A percentile compares a stretch with the other conserved stretches of the same genome.
These are phyloP conservation scores for Oligia strigilis DNA, from an alignment of 2,888 invertebrate species.

Conservation along the genomic window DNA sequence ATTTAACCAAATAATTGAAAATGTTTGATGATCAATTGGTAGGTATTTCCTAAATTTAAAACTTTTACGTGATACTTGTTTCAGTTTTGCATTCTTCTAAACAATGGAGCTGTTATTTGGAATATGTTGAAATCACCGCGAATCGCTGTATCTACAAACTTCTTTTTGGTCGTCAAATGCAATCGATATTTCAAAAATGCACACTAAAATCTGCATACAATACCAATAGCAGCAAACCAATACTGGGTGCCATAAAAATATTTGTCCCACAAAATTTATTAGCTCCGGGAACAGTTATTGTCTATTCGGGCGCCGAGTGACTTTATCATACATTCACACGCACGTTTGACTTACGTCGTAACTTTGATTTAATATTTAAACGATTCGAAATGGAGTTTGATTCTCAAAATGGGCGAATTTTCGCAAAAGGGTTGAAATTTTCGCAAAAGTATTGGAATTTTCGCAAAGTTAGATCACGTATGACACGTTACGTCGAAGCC, in stretches of 20 bases:
- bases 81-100: not conserved
- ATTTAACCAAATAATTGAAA: not conserved
- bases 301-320: constrained; percentile 41
- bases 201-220: constrained; percentile 33
- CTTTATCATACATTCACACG: constrained; percentile 58
- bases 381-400: constrained; percentile 54
- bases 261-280: constrained; percentile 60
- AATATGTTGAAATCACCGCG: not conserved
- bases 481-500: constrained; percentile 67
- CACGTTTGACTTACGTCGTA: constrained; percentile 53
- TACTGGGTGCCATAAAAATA: constrained; percentile 54
- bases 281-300: constrained; percentile 57
- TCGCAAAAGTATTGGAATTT: constrained; percentile 46
- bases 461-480: constrained; percentile 68
- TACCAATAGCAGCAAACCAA: constrained; percentile 34
- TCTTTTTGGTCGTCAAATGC: not conserved
- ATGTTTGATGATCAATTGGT: not conserved
- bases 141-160: not conserved
- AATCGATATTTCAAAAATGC: constrained; percentile 12
- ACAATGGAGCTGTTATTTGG: not conserved
- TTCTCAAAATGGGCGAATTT: constrained; percentile 49
- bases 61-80: not conserved
- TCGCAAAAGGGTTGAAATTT: constrained; percentile 44
- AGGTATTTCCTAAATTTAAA: not conserved
- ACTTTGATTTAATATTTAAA: constrained; percentile 67